A percentile compares a stretch with the other conserved stretches of the same genome.
Evolutionary conservation across 1,140 invertebrate genomes (phyloP).

Genomic region (Microplitis demolitor): DNA sequence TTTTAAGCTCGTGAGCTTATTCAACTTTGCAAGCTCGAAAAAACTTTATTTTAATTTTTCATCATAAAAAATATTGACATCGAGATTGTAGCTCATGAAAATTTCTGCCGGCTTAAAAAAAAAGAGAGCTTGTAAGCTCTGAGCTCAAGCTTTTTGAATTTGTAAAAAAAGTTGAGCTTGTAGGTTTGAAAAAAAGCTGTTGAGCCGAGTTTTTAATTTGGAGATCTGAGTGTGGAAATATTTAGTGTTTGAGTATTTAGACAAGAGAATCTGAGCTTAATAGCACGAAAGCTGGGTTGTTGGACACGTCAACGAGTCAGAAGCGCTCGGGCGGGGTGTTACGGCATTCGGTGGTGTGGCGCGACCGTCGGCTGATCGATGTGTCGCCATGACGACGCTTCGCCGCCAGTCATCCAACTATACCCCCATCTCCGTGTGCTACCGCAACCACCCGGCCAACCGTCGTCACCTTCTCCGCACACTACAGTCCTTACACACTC

Average conservation of each 20-base stretch:
- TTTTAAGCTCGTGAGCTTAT: background rate
- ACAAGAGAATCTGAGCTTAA: no score
- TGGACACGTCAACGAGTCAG: background rate
- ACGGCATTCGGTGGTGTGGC: conserved; percentile 38
- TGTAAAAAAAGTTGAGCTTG: no score
- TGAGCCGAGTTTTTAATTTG: no score
- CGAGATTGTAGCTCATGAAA: no score
- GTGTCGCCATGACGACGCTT: conserved; percentile 64
- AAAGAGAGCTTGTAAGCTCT: no score
- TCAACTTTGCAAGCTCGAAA: background rate
- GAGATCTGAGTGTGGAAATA: no score
- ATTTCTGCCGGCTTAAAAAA: no score
- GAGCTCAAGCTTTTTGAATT: no score
- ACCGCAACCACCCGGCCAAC: conserved; percentile 42
- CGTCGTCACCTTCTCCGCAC: conserved; percentile 9
- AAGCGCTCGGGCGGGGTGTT: conserved; percentile 7
- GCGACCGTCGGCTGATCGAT: conserved; percentile 60
- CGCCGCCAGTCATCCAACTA: conserved; percentile 61
- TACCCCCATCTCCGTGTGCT: conserved; percentile 53
- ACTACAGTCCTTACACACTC: no score
- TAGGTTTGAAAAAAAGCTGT: no score
- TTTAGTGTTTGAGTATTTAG: no score
- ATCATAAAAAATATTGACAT: no score
- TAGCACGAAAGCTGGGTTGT: background rate
- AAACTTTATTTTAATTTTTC: background rate